Conservation (phyloP, 2,113 vertebrate species). For the Rhadina sibilatrix region DNA sequence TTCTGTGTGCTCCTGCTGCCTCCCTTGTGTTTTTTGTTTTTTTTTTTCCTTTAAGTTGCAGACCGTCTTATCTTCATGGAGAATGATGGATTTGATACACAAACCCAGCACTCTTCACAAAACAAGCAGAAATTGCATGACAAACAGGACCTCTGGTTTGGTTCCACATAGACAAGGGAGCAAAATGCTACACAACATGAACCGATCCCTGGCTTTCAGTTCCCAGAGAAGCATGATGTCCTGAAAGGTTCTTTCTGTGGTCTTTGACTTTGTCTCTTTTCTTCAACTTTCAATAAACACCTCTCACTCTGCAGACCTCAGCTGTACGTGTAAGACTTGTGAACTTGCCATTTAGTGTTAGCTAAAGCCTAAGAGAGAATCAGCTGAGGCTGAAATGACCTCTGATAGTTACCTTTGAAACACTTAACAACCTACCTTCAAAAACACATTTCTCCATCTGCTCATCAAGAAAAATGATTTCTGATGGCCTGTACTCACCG, state of each 20-base stretch:
- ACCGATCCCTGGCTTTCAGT: background rate
- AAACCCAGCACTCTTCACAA: background rate
- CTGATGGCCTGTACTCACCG: conserved; percentile 22
- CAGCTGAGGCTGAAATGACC: conserved; percentile 19
- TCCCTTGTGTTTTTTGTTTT: too few species aligned
- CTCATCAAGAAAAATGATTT: conserved; percentile 45
- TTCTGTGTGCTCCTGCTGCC: background rate
- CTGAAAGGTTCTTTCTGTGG: background rate
- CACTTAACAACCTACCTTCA: background rate
- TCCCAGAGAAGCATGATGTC: background rate
- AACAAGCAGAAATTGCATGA: background rate
- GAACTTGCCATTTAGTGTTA: background rate
- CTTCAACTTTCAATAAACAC: background rate
- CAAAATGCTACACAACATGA: background rate
- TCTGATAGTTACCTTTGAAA: conserved; percentile 44
- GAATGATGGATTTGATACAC: background rate
- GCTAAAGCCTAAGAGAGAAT: conserved; percentile 3
- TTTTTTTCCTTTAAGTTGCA: background rate
- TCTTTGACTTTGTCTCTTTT: background rate
- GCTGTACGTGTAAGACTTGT: background rate
- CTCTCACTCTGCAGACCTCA: background rate
- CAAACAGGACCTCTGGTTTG: background rate
- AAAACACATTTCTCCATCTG: conserved; percentile 27
- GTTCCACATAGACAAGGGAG: background rate
- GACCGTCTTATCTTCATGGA: background rate